Conservation (phyloP, 1,140 invertebrate species). For the Drosophila pallidifrons region DNA sequence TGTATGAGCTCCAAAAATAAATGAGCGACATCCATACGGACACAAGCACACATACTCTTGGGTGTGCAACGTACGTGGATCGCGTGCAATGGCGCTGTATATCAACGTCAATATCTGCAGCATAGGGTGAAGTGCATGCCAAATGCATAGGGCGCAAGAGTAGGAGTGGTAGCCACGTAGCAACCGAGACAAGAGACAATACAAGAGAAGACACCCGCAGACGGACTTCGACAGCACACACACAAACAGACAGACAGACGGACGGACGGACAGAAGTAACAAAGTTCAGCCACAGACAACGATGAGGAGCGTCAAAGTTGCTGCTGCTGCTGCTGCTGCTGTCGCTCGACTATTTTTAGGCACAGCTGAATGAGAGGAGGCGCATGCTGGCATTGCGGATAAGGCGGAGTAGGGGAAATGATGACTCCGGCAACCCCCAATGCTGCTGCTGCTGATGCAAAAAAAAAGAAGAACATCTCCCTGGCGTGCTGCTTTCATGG, state of each 20-base stretch:
- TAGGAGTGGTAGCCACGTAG: constrained; percentile 72
- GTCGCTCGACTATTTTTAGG: constrained; percentile 72
- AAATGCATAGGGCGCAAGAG: constrained; percentile 64
- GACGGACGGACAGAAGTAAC: constrained; percentile 69
- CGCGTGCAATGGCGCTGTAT: constrained; percentile 78
- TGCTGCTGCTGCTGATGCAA: constrained; percentile 15
- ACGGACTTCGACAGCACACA: background rate
- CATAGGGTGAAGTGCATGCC: constrained; percentile 76
- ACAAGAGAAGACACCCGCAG: constrained; percentile 54
- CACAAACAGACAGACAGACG: constrained; percentile 10
- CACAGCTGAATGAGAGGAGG: constrained; percentile 29
- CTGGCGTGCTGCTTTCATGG: constrained; percentile 58
- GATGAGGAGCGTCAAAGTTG: constrained; percentile 52
- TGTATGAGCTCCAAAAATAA: constrained; percentile 72
- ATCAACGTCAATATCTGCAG: constrained; percentile 82
- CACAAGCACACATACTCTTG: background rate
- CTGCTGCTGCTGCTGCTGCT: constrained; percentile 17
- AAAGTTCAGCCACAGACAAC: constrained; percentile 64
- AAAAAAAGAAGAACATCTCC: constrained; percentile 30
- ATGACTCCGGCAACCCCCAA: constrained; percentile 46
- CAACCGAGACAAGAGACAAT: constrained; percentile 60
- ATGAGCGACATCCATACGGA: constrained; percentile 59
- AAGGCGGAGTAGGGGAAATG: constrained; percentile 14
- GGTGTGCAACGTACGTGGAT: constrained; percentile 43
- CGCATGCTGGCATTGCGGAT: background rate